These are phyloP conservation scores for Drosophila nr. medialis DNA, from an alignment of 2,888 invertebrate species.

Conservation along the genomic window DNA sequence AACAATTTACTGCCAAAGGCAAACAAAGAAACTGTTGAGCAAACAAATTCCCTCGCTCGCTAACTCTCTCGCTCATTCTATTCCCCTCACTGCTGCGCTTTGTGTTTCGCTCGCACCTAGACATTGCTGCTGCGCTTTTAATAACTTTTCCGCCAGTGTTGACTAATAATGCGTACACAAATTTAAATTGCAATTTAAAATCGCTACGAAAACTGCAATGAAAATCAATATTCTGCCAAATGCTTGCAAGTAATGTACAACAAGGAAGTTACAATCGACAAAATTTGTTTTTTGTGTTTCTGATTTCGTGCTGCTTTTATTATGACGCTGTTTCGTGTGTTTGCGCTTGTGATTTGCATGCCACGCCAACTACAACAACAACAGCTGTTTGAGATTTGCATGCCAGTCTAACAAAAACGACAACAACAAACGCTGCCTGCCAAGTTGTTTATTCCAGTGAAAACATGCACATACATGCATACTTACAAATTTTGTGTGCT, in stretches of 20 bases:
- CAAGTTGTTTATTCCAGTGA: constrained; percentile 29
- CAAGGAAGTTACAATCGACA: constrained; percentile 25
- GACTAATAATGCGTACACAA: constrained; percentile 37
- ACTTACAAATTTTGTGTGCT: constrained; percentile 5
- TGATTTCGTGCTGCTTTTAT: constrained; percentile 30
- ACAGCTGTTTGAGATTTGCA: constrained; percentile 48
- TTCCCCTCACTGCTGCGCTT: not conserved
- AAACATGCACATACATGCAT: constrained; percentile 17
- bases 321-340: constrained; percentile 47
- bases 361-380: constrained; percentile 21
- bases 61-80: not conserved
- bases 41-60: constrained; percentile 16
- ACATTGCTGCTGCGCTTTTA: constrained; percentile 19
- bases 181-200: constrained; percentile 50
- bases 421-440: constrained; percentile 30
- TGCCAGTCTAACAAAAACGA: constrained; percentile 31
- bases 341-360: constrained; percentile 55
- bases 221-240: constrained; percentile 45
- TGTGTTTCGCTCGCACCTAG: not conserved
- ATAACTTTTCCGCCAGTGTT: constrained; percentile 44
- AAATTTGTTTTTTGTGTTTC: constrained; percentile 7
- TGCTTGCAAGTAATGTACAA: constrained; percentile 1
- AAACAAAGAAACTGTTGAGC: constrained; percentile 54
- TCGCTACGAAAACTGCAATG: constrained; percentile 6
- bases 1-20: constrained; percentile 30